A percentile compares a stretch with the other conserved stretches of the same genome.
phyloP scores from a whole-genome alignment of 2,113 vertebrate genomes.

The Saimiri boliviensis region DNA sequence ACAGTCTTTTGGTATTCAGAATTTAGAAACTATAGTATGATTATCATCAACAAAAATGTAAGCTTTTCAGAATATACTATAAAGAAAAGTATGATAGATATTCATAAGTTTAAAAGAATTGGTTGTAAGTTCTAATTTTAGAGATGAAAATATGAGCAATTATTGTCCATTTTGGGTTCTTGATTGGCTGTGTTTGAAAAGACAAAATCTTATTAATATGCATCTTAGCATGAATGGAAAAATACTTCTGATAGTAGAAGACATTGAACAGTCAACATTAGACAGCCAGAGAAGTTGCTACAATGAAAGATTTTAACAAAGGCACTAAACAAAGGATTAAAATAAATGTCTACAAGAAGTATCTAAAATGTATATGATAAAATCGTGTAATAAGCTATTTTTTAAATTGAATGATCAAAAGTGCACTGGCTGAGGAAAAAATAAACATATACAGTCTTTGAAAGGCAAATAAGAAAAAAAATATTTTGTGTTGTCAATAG shows the following conservation, averaged over 20 bases:
- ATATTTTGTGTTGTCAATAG: not conserved
- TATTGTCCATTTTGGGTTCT: not conserved
- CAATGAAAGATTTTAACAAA: constrained; percentile 54
- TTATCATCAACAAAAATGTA: not conserved
- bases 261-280: not conserved
- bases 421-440: not conserved
- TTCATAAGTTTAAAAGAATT: constrained; percentile 17
- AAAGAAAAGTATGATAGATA: constrained; percentile 17
- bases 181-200: not conserved
- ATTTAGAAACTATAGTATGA: constrained; percentile 3
- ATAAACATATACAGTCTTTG: not conserved
- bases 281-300: not conserved
- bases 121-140: not conserved
- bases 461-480: constrained; percentile 19
- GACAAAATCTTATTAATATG: constrained; percentile 1
- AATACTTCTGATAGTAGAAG: not conserved
- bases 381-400: not conserved
- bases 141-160: constrained; percentile 6
- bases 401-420: not conserved
- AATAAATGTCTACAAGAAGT: not conserved
- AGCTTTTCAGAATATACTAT: constrained; percentile 38
- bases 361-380: not conserved
- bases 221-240: not conserved
- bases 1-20: not conserved
- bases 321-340: not conserved